Conservation (phyloP, 2,888 invertebrate genomes). For the Proisotoma minuta region DNA sequence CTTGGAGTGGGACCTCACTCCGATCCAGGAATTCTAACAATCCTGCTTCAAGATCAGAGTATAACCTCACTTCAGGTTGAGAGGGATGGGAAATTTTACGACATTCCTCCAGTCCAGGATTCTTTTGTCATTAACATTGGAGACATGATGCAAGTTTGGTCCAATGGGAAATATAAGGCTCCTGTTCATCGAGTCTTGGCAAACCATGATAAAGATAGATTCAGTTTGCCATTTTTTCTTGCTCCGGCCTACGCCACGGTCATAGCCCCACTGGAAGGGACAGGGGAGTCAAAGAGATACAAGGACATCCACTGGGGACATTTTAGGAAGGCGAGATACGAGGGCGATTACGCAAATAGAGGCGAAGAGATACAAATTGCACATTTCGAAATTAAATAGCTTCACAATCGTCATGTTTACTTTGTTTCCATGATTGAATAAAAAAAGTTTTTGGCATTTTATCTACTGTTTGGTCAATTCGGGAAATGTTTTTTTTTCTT, state of each 20-base stretch:
- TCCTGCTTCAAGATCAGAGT: conserved; percentile 9
- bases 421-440: no score
- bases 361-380: conserved; percentile 17
- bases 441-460: no score
- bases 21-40: conserved; percentile 7
- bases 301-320: conserved; percentile 11
- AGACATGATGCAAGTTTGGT: conserved; percentile 15
- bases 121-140: conserved; percentile 21
- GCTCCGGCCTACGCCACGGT: conserved; percentile 3
- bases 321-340: conserved; percentile 13
- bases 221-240: conserved; percentile 7
- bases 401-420: no score
- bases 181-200: conserved; percentile 15
- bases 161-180: conserved; percentile 2
- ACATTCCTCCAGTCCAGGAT: conserved; percentile 15
- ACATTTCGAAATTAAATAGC: conserved; percentile 8
- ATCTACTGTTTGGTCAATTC: no score
- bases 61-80: conserved; percentile 14
- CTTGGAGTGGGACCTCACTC: conserved; percentile 19
- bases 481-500: no score
- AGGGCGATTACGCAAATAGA: conserved; percentile 14
- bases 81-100: conserved; percentile 14
- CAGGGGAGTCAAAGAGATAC: conserved; percentile 2
- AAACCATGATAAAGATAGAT: background rate
- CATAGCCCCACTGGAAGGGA: conserved; percentile 1